A percentile compares a stretch with the other conserved stretches of the same genome.
These are phyloP conservation scores for Oscheius sp. DNA, from an alignment of 2,888 invertebrate species.

Conservation along the genomic window DNA sequence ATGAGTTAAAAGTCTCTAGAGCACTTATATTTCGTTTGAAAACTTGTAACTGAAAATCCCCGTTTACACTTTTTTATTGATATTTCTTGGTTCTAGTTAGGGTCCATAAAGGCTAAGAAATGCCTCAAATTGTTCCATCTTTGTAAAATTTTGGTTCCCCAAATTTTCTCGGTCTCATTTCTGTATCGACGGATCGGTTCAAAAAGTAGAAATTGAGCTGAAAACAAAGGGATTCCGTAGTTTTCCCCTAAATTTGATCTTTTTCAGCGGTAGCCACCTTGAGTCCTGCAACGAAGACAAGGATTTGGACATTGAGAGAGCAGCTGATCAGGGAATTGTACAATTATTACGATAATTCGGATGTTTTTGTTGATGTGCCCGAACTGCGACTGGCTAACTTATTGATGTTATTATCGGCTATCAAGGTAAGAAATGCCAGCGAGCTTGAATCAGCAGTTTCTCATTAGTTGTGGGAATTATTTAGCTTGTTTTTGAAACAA, in stretches of 20 bases:
- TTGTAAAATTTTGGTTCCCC: too few relatives aligned
- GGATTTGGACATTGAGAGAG: conserved; percentile 53
- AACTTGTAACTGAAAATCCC: too few relatives aligned
- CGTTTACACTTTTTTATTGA: too few relatives aligned
- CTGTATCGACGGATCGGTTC: too few relatives aligned
- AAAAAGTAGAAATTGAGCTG: background rate
- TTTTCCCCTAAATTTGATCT: background rate
- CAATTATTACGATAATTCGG: conserved; percentile 54
- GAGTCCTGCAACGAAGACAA: conserved; percentile 39
- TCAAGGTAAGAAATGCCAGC: conserved; percentile 60
- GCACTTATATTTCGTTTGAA: too few relatives aligned
- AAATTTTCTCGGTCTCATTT: background rate
- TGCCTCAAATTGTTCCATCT: too few relatives aligned
- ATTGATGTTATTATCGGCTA: conserved; percentile 58
- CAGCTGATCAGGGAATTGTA: conserved; percentile 60
- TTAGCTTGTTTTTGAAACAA: too few relatives aligned
- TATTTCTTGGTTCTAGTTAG: too few relatives aligned
- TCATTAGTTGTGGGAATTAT: too few relatives aligned
- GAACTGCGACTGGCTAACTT: conserved; percentile 65
- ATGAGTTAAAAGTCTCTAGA: too few relatives aligned
- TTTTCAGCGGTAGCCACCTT: conserved; percentile 48
- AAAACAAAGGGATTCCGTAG: background rate
- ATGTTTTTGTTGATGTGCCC: conserved; percentile 50
- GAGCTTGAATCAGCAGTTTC: too few relatives aligned
- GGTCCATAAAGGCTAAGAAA: too few relatives aligned